These are phyloP conservation scores for Riparia riparia DNA, from an alignment of 2,113 vertebrate genomes.

Conservation along the genomic window DNA sequence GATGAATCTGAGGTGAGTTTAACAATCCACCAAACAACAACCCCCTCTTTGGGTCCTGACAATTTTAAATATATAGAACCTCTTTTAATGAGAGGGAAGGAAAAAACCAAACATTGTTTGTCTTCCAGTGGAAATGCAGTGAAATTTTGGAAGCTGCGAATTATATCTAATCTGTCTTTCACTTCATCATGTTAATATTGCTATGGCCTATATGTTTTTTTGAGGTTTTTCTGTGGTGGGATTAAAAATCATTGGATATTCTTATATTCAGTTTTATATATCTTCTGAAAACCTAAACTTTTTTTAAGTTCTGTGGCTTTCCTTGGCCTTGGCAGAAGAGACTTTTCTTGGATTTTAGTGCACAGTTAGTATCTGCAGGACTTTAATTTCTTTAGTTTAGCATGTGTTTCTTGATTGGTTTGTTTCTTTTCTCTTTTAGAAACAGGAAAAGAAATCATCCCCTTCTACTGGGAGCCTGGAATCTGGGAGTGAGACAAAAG, in stretches of 20 bases:
- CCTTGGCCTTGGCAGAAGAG: background rate
- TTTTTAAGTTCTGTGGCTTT: background rate
- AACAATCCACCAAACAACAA: background rate
- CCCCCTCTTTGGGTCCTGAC: background rate
- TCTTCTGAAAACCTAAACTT: background rate
- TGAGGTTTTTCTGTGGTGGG: background rate
- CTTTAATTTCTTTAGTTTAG: background rate
- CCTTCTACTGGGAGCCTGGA: constrained; percentile 90
- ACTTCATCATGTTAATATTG: background rate
- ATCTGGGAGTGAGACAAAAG: constrained; percentile 87
- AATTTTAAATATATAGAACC: background rate
- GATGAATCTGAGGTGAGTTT: constrained; percentile 86
- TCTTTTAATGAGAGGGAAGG: background rate
- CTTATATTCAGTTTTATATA: background rate
- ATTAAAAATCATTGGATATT: background rate
- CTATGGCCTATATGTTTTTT: background rate
- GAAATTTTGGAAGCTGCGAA: background rate
- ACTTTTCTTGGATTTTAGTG: background rate
- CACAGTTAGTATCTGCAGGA: background rate
- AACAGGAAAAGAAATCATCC: constrained; percentile 89
- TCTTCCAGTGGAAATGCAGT: background rate
- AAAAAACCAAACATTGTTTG: background rate
- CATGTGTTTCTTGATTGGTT: background rate
- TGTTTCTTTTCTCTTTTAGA: constrained; percentile 68
- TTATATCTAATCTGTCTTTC: background rate